Evolutionary conservation across 2,888 invertebrate species (phyloP).

Genomic region (Tholera decimalis): DNA sequence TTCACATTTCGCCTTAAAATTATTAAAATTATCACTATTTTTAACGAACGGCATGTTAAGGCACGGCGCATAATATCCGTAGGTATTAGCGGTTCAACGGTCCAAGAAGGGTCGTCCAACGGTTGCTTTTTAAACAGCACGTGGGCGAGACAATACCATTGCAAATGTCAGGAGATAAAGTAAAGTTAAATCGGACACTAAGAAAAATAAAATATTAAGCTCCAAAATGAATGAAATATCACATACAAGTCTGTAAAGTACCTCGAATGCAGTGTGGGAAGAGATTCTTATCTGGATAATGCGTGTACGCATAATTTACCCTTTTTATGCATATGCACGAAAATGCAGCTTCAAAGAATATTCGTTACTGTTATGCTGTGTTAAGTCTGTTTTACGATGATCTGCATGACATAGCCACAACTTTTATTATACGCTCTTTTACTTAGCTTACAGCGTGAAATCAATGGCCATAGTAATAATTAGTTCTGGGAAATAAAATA

Average conservation of each 20-base stretch:
- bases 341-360: constrained; percentile 37
- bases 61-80: not conserved
- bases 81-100: constrained; percentile 11
- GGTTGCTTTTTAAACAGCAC: constrained; percentile 70
- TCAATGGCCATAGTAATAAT: constrained; percentile 30
- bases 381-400: constrained; percentile 22
- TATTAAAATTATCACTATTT: not conserved
- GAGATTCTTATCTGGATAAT: constrained; percentile 55
- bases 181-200: constrained; percentile 52
- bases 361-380: constrained; percentile 18
- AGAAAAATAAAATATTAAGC: constrained; percentile 45
- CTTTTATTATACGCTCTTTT: constrained; percentile 17
- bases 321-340: constrained; percentile 45
- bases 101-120: constrained; percentile 64
- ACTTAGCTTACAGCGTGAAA: constrained; percentile 20
- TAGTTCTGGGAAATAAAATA: constrained; percentile 33
- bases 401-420: constrained; percentile 26
- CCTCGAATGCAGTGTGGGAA: constrained; percentile 51
- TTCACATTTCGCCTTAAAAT: not conserved
- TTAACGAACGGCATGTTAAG: not conserved
- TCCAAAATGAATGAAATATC: constrained; percentile 57
- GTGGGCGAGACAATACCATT: constrained; percentile 69
- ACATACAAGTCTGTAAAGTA: constrained; percentile 43
- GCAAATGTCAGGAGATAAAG: constrained; percentile 69
- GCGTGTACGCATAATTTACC: constrained; percentile 53